Evolutionary conservation across 2,113 vertebrate genomes (phyloP), one percentile per base, ranked within the genome.

Genomic region (Alaudala cheleensis): DNA sequence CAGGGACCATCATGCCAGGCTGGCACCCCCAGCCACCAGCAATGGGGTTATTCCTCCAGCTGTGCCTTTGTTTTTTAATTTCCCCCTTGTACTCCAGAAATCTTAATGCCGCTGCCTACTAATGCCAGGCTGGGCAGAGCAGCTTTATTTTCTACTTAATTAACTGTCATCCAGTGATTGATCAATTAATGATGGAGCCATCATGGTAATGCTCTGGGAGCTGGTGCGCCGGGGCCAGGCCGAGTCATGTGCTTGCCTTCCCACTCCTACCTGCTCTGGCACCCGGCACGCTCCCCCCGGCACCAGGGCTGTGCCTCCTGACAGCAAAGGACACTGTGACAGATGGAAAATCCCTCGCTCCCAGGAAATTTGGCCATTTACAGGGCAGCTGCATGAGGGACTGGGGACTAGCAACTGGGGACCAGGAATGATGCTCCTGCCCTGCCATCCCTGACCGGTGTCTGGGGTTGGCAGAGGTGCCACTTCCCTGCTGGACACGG

Each of bases 71-170:
- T 89, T 91, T 95, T 93, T 70, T 73, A 86, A 88, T 93, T 84
- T 80, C 73, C 73, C 88, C 67, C 54, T 96, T 62, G 54, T 86
- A 94, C 88, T 96, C 93, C 90, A 94, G 96, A 95, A 94, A 95
- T 96, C 76, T 62, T 97, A 94, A 93, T 47, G 74, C 61, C 0
- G 37, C 81, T 92, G 81, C 92, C 91, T 94, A 86, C 91, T 95
- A 93, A 91, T 91, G 92, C 95, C 87, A 96, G 91, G 77, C 88
- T 94, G 91, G 94, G 93, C 80, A 96, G 94, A 96, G 95, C 88
- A 86, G 93, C 96, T 96, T 96, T 96, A 96, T 96, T 95, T 93
- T 96, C 93, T 91, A 90, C 92, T 94, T 94, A 93, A 92, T 95
- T 96, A 95, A 96, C 92, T 95, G 93, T 96, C 95, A 95, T 95